A percentile compares a stretch with the other conserved stretches of the same genome.
Conservation (phyloP, 2,113 vertebrate genomes). For the Corvus cornix region DNA sequence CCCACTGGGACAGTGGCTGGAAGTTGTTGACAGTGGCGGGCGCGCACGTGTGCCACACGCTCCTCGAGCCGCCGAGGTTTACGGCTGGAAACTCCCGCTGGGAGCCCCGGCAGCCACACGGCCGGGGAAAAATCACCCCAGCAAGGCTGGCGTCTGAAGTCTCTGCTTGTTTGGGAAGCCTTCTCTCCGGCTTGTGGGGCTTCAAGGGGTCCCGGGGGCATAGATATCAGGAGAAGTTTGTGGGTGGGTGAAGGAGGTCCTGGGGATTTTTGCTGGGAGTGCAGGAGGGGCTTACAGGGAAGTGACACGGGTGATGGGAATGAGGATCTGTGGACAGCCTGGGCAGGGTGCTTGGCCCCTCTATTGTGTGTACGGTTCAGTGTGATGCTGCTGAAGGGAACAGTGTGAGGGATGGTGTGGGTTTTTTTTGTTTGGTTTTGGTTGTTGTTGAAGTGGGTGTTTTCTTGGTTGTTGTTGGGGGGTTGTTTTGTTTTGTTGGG, state of each 20-base stretch:
- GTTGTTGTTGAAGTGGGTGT: background rate
- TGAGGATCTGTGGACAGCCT: background rate
- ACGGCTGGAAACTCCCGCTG: background rate
- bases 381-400: background rate
- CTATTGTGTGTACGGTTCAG: accelerated
- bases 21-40: background rate
- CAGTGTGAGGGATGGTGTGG: too few relatives aligned
- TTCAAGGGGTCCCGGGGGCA: too few relatives aligned
- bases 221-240: background rate
- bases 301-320: background rate
- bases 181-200: background rate
- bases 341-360: background rate
- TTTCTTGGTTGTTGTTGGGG: too few relatives aligned
- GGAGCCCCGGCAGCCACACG: background rate
- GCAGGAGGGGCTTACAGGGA: background rate
- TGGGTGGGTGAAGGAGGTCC: background rate
- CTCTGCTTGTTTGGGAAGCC: background rate
- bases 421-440: background rate
- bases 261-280: background rate
- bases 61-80: background rate
- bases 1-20: background rate
- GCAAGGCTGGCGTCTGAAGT: background rate
- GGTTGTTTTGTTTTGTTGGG: background rate
- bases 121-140: background rate
- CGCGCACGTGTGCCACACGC: background rate